Base-by-base conservation (phyloP, 2,797 vertebrate species). In the Siniperca obscura region DNA sequence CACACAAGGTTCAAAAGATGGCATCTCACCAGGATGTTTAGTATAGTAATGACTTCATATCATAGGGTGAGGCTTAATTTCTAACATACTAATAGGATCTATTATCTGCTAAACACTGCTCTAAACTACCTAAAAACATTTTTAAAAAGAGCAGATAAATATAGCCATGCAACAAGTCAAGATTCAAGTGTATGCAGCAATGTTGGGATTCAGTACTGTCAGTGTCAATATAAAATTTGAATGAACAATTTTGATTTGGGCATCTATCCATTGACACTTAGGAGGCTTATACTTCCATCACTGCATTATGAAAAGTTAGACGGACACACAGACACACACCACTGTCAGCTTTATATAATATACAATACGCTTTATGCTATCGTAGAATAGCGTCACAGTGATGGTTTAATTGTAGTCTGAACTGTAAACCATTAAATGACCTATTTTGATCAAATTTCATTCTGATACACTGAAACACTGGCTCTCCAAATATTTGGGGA, bases 141-240 rank as follows among this genome's bases (percentile, higher is more conserved):
- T 82, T 78, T 9, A 34, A 67, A 55, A 62, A 84, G 61, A 84
- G 78, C 75, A 82, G 78, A 87, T 78, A 78, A 84, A 86, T 72
- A 81, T 21, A 84, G 86, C 85, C 86, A 87, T 92, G 88, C 87
- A 90, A 82, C 68, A 81, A 82, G 68, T 84, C 6, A 76, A 84
- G 61, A 75, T 88, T 79, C 73, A 87, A 86, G 88, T 82, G 25
- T 90, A 78, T 78, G 82, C 79, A 88, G 77, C 34, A 42, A 53
- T 55, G 55, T 19, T 50, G 46, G 19, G 69, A 78, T 56, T 62
- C 5, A 62, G 19, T 46, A 4, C 40, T 8, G 34, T 70, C n/a
- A 12, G 17, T 67, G 14, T 67, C 36, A 74, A 27, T 62, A 44
- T 61, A 21, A 56, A 53, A 83, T 55, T 27, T 73, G 14, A 36